Evolutionary conservation across 2,888 invertebrate genomes (phyloP), one percentile per base, ranked within the genome.

Genomic region (Pasiphila rectangulata): DNA sequence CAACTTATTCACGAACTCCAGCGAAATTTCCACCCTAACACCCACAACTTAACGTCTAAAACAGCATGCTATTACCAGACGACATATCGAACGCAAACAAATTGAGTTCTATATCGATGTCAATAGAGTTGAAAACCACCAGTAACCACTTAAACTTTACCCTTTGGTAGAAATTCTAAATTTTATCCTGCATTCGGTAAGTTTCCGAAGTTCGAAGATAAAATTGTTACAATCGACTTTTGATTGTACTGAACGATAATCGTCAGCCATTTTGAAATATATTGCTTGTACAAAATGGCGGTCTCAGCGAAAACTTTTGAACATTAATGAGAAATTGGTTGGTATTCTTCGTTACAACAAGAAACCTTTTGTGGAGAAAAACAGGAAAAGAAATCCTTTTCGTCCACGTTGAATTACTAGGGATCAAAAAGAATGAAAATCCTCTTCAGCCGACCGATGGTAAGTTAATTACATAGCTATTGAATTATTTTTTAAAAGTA

Each of bases 181-280:
- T 57, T 53, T 51, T 41, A 36, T 46, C 40, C 37, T 54, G 54
- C 54, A 41, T 51, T 56, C 56, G 37, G 52, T 51, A 56, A 54
- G 51, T 53, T 55, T 49, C 43, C 56, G 52, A 54, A 54, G 40
- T 49, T 45, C 41, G 48, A 46, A 60, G 63, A 59, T 59, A 62
- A 65, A 61, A 50, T 57, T 57, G 54, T 54, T 51, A 55, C 46
- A 51, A 53, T 46, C 36, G 46, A 43, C 46, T 53, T 57, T 49
- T 46, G 53, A 51, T 55, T 52, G 51, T 61, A 61, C 54, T 38
- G 39, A 52, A 52, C 46, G 61, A 59, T 61, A 56, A 56, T 41
- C 42, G 36, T 38, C 29, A 41, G 54, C 61, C 66, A 62, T 67
- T 60, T 63, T 65, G 60, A 64, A 52, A 23, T 42, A 57, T 55